phyloP scores from a whole-genome alignment of 2,113 vertebrate genomes.

The Dascyllus trimaculatus region DNA sequence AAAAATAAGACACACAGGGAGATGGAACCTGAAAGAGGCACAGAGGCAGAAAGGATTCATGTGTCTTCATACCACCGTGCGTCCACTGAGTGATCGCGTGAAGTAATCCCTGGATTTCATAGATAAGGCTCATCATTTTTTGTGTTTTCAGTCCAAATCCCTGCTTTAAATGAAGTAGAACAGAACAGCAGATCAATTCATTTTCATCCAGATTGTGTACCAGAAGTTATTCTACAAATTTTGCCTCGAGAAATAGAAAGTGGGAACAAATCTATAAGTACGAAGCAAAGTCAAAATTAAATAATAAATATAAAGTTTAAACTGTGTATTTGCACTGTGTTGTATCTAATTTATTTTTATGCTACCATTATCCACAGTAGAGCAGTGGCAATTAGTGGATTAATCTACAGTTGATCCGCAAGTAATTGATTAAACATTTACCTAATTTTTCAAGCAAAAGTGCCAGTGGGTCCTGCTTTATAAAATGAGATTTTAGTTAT shows the following conservation, averaged over 20 bases:
- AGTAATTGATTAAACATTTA: not conserved
- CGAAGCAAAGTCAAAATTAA: not conserved
- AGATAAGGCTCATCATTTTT: slow-evolving; percentile 29
- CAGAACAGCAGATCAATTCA: not conserved
- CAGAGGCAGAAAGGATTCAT: slow-evolving; percentile 39
- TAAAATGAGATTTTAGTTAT: not conserved
- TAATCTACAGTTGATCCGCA: not conserved
- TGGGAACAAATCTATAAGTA: not conserved
- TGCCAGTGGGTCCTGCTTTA: no score
- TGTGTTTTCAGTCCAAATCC: slow-evolving; percentile 1
- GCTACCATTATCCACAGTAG: not conserved
- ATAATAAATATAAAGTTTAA: not conserved
- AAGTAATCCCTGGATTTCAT: slow-evolving; percentile 15
- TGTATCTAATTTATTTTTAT: not conserved
- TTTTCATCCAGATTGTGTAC: slow-evolving; percentile 1
- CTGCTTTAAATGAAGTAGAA: not conserved
- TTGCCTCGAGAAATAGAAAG: not conserved
- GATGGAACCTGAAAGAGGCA: slow-evolving; percentile 31
- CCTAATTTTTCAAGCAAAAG: not conserved
- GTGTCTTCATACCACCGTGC: slow-evolving; percentile 23
- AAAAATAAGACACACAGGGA: slow-evolving; percentile 39
- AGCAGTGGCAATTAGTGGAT: not conserved
- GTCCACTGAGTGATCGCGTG: not conserved
- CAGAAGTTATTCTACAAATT: not conserved
- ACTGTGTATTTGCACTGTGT: not conserved